Evolutionary conservation across 2,888 invertebrate genomes (phyloP).

Genomic region (Theretra japonica): DNA sequence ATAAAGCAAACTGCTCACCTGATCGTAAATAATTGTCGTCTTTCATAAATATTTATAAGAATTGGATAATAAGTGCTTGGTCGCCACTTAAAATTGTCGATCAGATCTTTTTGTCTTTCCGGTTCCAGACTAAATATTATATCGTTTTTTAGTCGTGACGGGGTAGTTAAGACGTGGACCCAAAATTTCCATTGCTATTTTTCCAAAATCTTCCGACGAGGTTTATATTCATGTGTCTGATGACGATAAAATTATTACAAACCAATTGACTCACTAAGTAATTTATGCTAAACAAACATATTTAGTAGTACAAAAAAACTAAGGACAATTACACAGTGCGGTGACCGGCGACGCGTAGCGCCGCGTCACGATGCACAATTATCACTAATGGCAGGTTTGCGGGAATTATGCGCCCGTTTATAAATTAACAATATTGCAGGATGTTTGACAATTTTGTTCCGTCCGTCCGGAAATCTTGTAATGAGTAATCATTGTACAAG

Average conservation of each 20-base stretch:
- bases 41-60: no score
- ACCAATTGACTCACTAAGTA: slow-evolving; percentile 36
- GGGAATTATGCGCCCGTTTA: slow-evolving; percentile 15
- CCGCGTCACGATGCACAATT: slow-evolving; percentile 47
- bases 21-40: no score
- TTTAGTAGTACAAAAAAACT: slow-evolving; percentile 26
- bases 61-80: no score
- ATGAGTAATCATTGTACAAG: neutral
- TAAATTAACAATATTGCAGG: slow-evolving; percentile 14
- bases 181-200: no score
- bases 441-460: slow-evolving; percentile 17
- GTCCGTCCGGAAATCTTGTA: slow-evolving; percentile 3
- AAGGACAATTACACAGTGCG: slow-evolving; percentile 20
- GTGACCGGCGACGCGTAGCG: slow-evolving; percentile 52
- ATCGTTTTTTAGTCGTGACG: no score
- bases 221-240: no score
- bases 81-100: no score
- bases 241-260: neutral
- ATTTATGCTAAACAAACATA: slow-evolving; percentile 40
- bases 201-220: no score
- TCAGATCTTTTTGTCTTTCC: no score
- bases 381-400: slow-evolving; percentile 43
- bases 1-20: no score
- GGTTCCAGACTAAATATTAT: no score
- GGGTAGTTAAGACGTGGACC: no score